phyloP scores from a whole-genome alignment of 2,797 vertebrate genomes.

The Neosilurus hyrtlii region DNA sequence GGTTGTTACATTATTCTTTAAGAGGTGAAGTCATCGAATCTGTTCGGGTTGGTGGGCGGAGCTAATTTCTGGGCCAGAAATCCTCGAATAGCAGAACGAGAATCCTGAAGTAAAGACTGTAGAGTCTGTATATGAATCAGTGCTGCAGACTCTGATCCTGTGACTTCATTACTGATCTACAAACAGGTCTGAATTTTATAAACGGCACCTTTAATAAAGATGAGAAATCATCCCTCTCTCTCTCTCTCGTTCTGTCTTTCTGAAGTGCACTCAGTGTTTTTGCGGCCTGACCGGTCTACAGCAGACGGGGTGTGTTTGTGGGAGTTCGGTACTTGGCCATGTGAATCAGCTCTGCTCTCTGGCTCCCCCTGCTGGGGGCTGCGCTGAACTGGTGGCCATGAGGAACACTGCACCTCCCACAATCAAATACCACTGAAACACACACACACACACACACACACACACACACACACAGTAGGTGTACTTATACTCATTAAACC shows the following conservation, averaged over 20 bases:
- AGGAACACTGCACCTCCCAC: slow-evolving; percentile 91
- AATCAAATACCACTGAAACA: slow-evolving; percentile 94
- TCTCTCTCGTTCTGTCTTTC: not conserved
- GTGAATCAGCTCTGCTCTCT: slow-evolving; percentile 85
- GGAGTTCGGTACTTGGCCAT: slow-evolving; percentile 73
- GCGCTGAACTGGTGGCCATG: slow-evolving; percentile 84
- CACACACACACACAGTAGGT: slow-evolving; percentile 43
- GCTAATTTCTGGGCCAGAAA: not conserved
- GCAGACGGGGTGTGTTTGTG: not conserved
- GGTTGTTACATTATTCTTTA: not conserved
- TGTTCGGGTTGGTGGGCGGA: not conserved
- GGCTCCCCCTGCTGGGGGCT: slow-evolving; percentile 80
- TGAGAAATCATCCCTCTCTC: not conserved
- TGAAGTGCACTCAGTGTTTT: not conserved
- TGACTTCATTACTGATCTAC: not conserved
- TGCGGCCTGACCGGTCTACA: not conserved
- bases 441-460: slow-evolving; percentile 74
- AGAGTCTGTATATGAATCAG: too few species aligned
- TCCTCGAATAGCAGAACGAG: not conserved
- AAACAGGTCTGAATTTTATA: not conserved
- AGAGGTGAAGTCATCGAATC: not conserved
- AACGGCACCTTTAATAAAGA: not conserved
- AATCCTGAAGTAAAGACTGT: not conserved
- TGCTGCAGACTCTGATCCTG: not conserved
- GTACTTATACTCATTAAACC: too few species aligned